Conservation (phyloP, 2,888 invertebrate species). For the Nebria brevicollis region DNA sequence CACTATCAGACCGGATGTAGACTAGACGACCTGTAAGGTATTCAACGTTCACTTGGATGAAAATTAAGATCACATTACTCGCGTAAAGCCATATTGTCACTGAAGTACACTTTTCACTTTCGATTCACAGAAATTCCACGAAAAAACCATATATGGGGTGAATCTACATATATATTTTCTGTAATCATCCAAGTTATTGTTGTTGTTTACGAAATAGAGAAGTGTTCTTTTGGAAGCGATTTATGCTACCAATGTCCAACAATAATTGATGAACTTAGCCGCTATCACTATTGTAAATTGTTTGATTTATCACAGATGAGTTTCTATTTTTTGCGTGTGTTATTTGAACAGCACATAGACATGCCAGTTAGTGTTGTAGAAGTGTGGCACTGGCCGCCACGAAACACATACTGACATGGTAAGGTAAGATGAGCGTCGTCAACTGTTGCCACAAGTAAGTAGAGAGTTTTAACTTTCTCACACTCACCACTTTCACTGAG, state of each 20-base stretch:
- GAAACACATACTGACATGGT: slow-evolving; percentile 40
- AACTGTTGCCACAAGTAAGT: slow-evolving; percentile 59
- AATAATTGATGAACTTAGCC: background rate
- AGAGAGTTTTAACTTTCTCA: slow-evolving; percentile 62
- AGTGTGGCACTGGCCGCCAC: slow-evolving; percentile 37
- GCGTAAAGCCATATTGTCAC: background rate
- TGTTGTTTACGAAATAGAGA: no score
- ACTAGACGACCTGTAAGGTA: slow-evolving; percentile 18
- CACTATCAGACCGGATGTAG: background rate
- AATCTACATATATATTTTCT: no score
- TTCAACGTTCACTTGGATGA: slow-evolving; percentile 4
- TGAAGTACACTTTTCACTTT: background rate
- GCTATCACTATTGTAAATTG: slow-evolving; percentile 5
- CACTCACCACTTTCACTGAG: slow-evolving; percentile 62
- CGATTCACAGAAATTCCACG: background rate
- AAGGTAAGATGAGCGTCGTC: slow-evolving; percentile 57
- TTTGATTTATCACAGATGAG: slow-evolving; percentile 31
- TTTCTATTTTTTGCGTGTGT: slow-evolving; percentile 18
- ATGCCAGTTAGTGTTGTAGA: slow-evolving; percentile 7
- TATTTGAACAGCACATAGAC: slow-evolving; percentile 3
- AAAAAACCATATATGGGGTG: background rate
- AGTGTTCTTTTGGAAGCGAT: no score
- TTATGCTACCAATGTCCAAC: background rate
- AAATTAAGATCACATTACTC: slow-evolving; percentile 17
- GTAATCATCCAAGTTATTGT: no score